A percentile compares a stretch with the other conserved stretches of the same genome.
These are phyloP conservation scores for Uropetala carovei DNA, from an alignment of 2,888 invertebrate species.

Conservation along the genomic window DNA sequence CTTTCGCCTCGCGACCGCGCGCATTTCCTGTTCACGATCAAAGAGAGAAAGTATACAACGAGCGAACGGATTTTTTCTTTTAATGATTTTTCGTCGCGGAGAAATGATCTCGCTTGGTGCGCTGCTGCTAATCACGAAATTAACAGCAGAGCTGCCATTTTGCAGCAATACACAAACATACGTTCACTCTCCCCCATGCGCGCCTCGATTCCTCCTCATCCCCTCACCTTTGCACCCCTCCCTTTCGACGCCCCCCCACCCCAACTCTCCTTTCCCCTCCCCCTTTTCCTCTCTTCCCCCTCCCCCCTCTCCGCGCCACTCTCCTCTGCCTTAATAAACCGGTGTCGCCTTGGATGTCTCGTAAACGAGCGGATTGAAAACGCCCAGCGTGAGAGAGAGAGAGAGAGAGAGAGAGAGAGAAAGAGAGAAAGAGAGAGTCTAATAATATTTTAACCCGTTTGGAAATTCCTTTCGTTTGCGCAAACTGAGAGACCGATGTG, in stretches of 20 bases:
- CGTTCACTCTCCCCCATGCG: background rate
- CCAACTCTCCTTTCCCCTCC: too few relatives aligned
- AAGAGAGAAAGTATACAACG: conserved; percentile 59
- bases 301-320: too few relatives aligned
- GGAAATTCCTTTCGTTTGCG: conserved; percentile 33
- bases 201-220: background rate
- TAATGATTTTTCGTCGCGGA: conserved; percentile 25
- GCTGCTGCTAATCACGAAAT: conserved; percentile 50
- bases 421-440: background rate
- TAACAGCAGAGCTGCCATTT: conserved; percentile 31
- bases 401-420: too few relatives aligned
- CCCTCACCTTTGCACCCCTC: too few relatives aligned
- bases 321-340: background rate
- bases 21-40: conserved; percentile 26
- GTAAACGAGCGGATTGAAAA: background rate
- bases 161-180: background rate
- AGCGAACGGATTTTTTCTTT: conserved; percentile 16
- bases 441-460: background rate
- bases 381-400: background rate
- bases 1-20: conserved; percentile 43
- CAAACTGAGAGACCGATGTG: background rate
- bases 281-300: background rate
- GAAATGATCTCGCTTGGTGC: conserved; percentile 29
- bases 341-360: background rate
- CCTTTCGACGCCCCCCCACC: background rate